Evolutionary conservation across 2,797 vertebrate species (phyloP), one percentile per base, ranked within the genome.

Genomic region (Gadopsis bispinosus): DNA sequence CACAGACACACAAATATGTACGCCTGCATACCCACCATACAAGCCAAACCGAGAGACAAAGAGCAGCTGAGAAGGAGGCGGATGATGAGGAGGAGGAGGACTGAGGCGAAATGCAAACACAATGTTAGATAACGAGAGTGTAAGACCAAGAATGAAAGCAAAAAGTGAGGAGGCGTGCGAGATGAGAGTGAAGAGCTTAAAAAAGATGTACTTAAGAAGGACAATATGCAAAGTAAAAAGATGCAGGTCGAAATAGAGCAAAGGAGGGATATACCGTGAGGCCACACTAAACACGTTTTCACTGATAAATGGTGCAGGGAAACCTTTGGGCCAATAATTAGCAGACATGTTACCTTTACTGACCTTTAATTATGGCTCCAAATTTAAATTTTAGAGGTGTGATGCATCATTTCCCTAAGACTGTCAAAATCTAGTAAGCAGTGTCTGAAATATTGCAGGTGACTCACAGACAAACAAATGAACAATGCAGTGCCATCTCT

Each of bases 41-140:
- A 53, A 81, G 79, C 83, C 87, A 87, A 91, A 78, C 83, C 12
- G 79, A 73, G 84, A 93, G 88, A 92, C 88, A 91, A 91, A 91
- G 85, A 91, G 84, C 91, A 91, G 89, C 86, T 92, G 87, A 91
- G 90, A 76, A 92, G 87, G 83, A 92, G 91, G 92, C 81, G 91
- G 88, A 87, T 80, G 87, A 91, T 80, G 87, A 91, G 84, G 90
- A 89, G 83, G 91, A 86, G 86, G 91, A 87, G 85, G 87, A 89
- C 14, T 59, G 86, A 79, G 81, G 77, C 80, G 83, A 91, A 87
- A 87, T 80, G 89, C 84, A 87, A 91, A 88, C 84, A 88, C 87
- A 86, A 55, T 70, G 85, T 91, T 91, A 88, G 89, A 93, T 92
- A 93, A 93, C 86, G 62, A 83, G 75, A 87, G 83, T 59, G 89